Base-by-base conservation (phyloP, 2,113 vertebrate species). In the Opisthocomus hoazin region DNA sequence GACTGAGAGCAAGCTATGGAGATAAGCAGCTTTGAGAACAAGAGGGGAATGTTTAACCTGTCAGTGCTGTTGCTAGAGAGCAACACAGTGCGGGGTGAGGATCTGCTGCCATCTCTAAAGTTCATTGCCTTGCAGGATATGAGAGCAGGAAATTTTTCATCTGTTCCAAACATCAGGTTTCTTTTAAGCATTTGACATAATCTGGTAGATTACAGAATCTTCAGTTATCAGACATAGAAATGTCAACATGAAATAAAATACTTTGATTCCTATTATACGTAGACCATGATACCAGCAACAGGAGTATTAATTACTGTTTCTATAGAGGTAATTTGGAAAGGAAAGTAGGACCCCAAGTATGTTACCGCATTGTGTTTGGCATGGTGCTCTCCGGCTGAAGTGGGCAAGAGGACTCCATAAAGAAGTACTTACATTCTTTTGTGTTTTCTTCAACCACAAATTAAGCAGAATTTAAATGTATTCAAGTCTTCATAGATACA, bases 131-230 rank as follows among this genome's bases (percentile, higher is more conserved):
- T 68, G 77, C 69, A 95, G 87, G 84, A 89, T 87, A 68, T 24
- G 19, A 84, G 57, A 71, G 3, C 57, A 6, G 46, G 68, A 41
- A 89, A 12, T 92, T 94, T 91, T 66, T 82, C 30, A 63, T 84
- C 87, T 84, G 29, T 68, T 94, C 68, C 74, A 68, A 92, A 87
- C 61, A 91, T 83, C 53, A 92, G 82, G 64, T 93, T 71, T 69
- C 91, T 76, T 91, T 66, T 39, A 66, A 78, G 81, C 29, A 15
- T 78, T 87, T 73, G 46, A 63, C 80, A 46, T 32, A 63, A 60
- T 56, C 78, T 90, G 34, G 65, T 29, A 43, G 46, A 68, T 89
- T 68, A 24, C 43, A 81, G 69, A 60, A 58, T 56, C 56, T 68
- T 91, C 48, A 26, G 15, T 66, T 79, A 64, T 46, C 64, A 66